Conservation (phyloP, 2,113 vertebrate genomes). For the Tragulus kanchil region DNA sequence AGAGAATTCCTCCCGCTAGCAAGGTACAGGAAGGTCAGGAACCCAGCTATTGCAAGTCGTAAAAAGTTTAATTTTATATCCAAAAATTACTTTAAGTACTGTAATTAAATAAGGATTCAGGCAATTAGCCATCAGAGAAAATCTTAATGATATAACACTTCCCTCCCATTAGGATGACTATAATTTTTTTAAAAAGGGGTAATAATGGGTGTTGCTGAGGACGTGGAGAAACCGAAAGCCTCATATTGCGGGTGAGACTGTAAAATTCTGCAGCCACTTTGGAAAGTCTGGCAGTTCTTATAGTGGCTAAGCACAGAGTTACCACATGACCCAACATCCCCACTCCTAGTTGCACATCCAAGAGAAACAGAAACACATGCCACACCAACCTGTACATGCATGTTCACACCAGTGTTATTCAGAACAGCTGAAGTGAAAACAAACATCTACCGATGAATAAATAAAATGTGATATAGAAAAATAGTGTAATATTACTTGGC, state of each 20-base stretch:
- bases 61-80: slow-evolving; percentile 45
- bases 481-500: neutral
- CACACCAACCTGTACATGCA: neutral
- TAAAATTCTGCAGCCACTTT: neutral
- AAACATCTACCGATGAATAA: neutral
- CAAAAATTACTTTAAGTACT: neutral
- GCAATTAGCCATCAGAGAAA: neutral
- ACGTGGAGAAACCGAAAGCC: neutral
- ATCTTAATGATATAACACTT: neutral
- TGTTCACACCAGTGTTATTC: neutral
- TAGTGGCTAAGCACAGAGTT: neutral
- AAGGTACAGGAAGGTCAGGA: neutral
- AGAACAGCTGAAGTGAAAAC: neutral
- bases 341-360: neutral
- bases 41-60: no score
- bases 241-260: neutral
- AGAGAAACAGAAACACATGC: neutral
- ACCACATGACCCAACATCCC: neutral
- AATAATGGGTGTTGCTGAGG: neutral
- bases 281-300: neutral
- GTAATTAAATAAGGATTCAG: slow-evolving; percentile 41
- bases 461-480: neutral
- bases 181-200: neutral
- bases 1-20: neutral
- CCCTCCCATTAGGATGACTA: neutral